These are phyloP conservation scores for Lepus townsendii DNA, from an alignment of 2,797 vertebrate species.

Conservation along the genomic window DNA sequence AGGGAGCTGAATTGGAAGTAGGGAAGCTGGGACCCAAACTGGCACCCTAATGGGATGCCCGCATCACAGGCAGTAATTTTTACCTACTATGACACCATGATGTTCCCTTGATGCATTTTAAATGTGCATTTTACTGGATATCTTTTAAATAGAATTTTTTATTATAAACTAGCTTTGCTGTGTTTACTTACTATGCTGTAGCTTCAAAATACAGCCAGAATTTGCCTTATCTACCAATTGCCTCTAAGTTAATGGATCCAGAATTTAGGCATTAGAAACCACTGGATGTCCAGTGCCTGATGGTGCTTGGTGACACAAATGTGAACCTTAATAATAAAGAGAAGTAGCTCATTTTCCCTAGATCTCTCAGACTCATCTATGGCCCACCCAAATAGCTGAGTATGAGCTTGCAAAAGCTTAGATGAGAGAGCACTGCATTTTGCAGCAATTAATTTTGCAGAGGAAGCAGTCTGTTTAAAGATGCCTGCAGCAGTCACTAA, in stretches of 20 bases:
- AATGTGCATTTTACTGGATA: neutral
- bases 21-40: too few species aligned
- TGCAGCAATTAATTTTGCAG: constrained; percentile 91
- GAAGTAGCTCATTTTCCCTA: constrained; percentile 79
- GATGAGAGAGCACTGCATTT: constrained; percentile 84
- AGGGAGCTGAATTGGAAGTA: too few species aligned
- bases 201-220: constrained; percentile 21
- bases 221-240: constrained; percentile 4
- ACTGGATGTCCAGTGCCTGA: constrained; percentile 62
- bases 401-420: constrained; percentile 85
- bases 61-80: too few species aligned
- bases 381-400: constrained; percentile 87
- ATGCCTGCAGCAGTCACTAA: constrained; percentile 87
- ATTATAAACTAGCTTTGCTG: neutral
- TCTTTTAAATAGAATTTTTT: neutral
- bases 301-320: constrained; percentile 65
- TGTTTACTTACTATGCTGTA: neutral
- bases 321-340: constrained; percentile 72
- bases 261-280: constrained; percentile 49
- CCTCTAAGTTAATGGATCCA: neutral
- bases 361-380: constrained; percentile 77
- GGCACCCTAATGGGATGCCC: too few species aligned
- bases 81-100: too few species aligned
- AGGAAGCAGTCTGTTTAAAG: constrained; percentile 91
- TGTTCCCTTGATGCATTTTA: neutral